Percentiles rank a stretch among this genome's conserved stretches.
phyloP scores from a whole-genome alignment of 2,797 vertebrate genomes.

The Momotus momota region DNA sequence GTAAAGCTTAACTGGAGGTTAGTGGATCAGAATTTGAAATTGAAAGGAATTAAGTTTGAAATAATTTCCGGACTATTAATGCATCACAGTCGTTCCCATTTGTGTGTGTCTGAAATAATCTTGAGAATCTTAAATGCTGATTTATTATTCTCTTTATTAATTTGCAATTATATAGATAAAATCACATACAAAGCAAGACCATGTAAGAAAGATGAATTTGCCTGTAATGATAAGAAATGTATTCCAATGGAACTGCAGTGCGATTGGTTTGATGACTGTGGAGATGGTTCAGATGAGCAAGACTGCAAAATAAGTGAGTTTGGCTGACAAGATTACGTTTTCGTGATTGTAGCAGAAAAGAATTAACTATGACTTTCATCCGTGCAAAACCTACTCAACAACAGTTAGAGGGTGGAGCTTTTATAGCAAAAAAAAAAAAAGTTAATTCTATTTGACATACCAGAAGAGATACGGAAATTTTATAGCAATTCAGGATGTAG shows the following conservation, averaged over 20 bases:
- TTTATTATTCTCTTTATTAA: constrained; percentile 11
- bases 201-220: constrained; percentile 94
- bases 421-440: background rate
- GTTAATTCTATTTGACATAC: background rate
- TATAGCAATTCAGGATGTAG: background rate
- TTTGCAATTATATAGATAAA: constrained; percentile 79
- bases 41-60: background rate
- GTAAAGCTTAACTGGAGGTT: constrained; percentile 31
- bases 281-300: constrained; percentile 93
- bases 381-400: background rate
- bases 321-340: background rate
- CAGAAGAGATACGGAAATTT: background rate
- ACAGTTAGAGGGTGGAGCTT: background rate
- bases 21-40: background rate
- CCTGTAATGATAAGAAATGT: constrained; percentile 90
- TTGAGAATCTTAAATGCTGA: background rate
- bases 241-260: constrained; percentile 91
- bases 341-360: background rate
- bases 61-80: background rate
- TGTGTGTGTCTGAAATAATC: background rate
- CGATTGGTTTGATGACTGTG: constrained; percentile 94
- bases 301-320: constrained; percentile 92
- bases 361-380: background rate
- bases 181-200: constrained; percentile 84
- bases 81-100: background rate